Evolutionary conservation across 2,888 invertebrate genomes (phyloP), one percentile per base, ranked within the genome.

Genomic region (Bibio marci): DNA sequence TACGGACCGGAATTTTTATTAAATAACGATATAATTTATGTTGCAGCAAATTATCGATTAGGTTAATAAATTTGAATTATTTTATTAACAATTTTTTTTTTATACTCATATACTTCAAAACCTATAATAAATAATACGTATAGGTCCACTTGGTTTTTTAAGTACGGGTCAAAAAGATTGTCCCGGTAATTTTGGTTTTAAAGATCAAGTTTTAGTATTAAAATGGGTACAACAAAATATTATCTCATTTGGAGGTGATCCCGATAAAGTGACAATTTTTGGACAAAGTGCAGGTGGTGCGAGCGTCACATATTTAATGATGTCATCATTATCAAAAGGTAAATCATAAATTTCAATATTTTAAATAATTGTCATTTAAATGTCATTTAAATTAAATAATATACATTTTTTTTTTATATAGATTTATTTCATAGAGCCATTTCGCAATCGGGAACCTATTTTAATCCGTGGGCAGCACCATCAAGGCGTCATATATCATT

Each of bases 241-340:
- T 18, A 64, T 58, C 30, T 57, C 62, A 17, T 78, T 78, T 43
- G 73, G 74, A 1, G 78, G 77, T 0, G 67, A 77, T 54, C 69
- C 69, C 1, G 54, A 67, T 18, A 67, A 69, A 7, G 73, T 77
- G 0, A 77, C 77, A 0, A 62, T 77, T 37, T 77, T 78, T 45
- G 78, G 78, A 0, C 76, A 77, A 49, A 76, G 76, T 49, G 78
- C 78, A 1, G 78, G 78, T 4, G 76, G 75, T 1, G 73, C 71
- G 1, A 74, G 75, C 47, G 73, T 69, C 2, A 73, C 76, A 30
- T 76, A 70, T 43, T 77, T 77, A 45, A 76, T 78, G 75, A 57
- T 76, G 31, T 76, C 74, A n/a, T 60, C 67, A 28, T 59, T 56
- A 34, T 57, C 59, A 0, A 55, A 53, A 41, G 60, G 58, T n/a